Evolutionary conservation across 2,797 vertebrate species (phyloP), one percentile per base, ranked within the genome.

Genomic region (Artibeus jamaicensis): DNA sequence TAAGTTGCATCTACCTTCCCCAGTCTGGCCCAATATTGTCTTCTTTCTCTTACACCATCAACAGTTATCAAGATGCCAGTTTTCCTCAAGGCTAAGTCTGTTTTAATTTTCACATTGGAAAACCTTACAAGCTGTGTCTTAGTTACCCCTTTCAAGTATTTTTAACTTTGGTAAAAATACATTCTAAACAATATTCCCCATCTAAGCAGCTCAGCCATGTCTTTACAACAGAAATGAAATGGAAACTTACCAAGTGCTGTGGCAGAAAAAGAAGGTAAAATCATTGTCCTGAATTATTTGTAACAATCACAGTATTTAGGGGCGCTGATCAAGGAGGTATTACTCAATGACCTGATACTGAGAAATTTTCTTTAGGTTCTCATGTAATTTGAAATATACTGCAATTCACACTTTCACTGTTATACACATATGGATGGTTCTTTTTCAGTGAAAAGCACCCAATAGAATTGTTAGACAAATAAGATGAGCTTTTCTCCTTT

Each of bases 211-310:
- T 94, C 74, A 77, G 78, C 81, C 90, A 14, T 83, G n/a, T 93
- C 50, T 95, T 92, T 94, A 78, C 50, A 86, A 82, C 15, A 93
- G 93, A 94, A 95, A 88, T 65, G 44, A 96, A 83, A 11, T 96
- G 82, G 96, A 91, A 96, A 93, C 42, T 85, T 89, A 70, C 94
- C 93, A 86, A 93, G 42, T 89, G 10, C 7, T 89, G 37, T 5
- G n/a, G 12, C 48, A 90, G 68, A 93, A 67, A 89, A 94, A 94
- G 24, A 85, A 95, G 67, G 79, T 88, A 96, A 95, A 95, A 39
- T 86, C 46, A 59, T 95, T 81, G 42, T n/a, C 95, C 37, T 96
- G 89, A 94, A 92, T 97, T 97, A 96, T 95, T 95, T 84, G 93
- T 93, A 96, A 85, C 91, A 93, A 95, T 85, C 83, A 44, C 55